Conservation (phyloP, 1,140 invertebrate species). For the Nylanderia fulva region DNA sequence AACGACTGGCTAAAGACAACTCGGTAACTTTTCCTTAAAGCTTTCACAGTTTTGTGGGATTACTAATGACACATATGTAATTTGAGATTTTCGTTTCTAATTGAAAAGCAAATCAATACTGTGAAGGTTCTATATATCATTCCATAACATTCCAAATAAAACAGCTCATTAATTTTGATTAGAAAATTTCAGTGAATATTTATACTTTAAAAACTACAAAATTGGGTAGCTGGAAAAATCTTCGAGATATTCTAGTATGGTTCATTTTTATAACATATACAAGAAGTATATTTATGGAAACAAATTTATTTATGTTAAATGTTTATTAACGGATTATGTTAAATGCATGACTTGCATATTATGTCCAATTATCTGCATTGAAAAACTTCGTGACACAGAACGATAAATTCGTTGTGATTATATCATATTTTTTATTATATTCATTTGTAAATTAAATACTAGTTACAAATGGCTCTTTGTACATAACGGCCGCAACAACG, state of each 20-base stretch:
- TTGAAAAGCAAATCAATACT: not conserved
- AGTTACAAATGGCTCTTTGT: conserved; percentile 85
- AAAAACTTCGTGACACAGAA: conserved; percentile 13
- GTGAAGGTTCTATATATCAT: conserved; percentile 45
- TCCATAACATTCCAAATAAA: conserved; percentile 58
- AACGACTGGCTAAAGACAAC: conserved; percentile 5
- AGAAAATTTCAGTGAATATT: conserved; percentile 7
- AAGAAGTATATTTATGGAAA: conserved; percentile 11
- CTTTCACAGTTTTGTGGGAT: not conserved
- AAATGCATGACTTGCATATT: not conserved
- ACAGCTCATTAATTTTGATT: too few relatives aligned
- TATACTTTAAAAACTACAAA: conserved; percentile 9
- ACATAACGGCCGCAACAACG: conserved; percentile 83
- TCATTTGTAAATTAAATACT: conserved; percentile 84
- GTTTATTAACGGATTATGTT: not conserved
- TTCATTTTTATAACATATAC: conserved; percentile 14
- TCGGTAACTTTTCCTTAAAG: not conserved
- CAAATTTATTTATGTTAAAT: conserved; percentile 32
- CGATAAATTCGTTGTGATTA: conserved; percentile 69
- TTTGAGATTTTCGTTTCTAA: conserved; percentile 3
- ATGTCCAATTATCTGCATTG: not conserved
- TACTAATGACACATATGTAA: not conserved
- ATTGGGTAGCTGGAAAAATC: not conserved
- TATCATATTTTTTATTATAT: conserved; percentile 81
- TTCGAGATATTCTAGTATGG: not conserved